Percentiles rank a stretch among this genome's conserved stretches.
Conservation (phyloP, 1,140 invertebrate genomes). For the Plodia interpunctella region DNA sequence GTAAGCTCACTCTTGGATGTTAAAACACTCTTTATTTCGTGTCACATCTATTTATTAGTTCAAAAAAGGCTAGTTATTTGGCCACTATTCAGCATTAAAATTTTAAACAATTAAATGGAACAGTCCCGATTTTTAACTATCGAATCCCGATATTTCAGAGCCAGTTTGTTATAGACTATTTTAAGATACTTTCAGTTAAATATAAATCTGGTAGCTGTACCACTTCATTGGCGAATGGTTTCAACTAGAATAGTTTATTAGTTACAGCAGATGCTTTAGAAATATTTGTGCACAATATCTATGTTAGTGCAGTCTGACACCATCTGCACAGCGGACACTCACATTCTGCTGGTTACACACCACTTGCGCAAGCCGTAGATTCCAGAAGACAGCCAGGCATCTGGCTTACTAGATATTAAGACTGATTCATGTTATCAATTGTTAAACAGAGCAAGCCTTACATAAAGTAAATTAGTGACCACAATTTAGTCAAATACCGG, state of each 20-base stretch:
- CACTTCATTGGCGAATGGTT: conserved; percentile 34
- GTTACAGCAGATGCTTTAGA: conserved; percentile 22
- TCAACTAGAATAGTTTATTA: conserved; percentile 29
- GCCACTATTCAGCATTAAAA: no score
- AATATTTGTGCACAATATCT: conserved; percentile 19
- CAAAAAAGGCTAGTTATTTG: no score
- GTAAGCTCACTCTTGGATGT: no score
- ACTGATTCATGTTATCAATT: not conserved
- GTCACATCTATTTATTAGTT: no score
- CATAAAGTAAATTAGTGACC: conserved; percentile 31
- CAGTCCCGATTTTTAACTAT: no score
- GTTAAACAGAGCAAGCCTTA: conserved; percentile 29
- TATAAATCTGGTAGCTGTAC: conserved; percentile 8
- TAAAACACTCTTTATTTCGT: no score
- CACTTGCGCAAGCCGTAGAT: conserved; percentile 15
- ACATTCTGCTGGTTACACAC: conserved; percentile 11
- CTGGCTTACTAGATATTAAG: not conserved
- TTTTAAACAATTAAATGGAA: no score
- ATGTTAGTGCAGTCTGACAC: conserved; percentile 37
- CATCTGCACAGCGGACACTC: conserved; percentile 15
- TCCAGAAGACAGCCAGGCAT: not conserved
- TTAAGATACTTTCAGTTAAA: not conserved
- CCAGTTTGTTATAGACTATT: no score
- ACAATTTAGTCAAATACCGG: conserved; percentile 16
- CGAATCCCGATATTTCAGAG: no score